Evolutionary conservation across 2,888 invertebrate species (phyloP).

Genomic region (Noctua fimbriata): DNA sequence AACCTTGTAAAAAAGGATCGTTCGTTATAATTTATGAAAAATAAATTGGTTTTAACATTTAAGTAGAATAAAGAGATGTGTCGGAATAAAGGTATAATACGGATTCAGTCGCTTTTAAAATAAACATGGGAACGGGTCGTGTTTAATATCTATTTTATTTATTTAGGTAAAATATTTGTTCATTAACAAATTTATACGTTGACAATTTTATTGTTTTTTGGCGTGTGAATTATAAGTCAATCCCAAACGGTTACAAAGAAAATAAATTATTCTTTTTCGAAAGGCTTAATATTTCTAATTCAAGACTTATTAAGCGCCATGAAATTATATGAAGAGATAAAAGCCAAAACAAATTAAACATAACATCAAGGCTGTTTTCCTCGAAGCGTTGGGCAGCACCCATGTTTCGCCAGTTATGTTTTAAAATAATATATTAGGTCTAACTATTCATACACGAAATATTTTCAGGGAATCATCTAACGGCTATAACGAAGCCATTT

Average conservation of each 20-base stretch:
- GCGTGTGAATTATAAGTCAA: conserved; percentile 7
- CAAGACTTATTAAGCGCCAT: not conserved
- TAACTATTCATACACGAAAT: too few species aligned
- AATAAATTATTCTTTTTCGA: not conserved
- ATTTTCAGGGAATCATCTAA: too few species aligned
- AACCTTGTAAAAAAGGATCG: conserved; percentile 58
- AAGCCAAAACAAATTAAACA: not conserved
- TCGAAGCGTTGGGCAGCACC: not conserved
- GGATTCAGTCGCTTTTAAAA: conserved; percentile 48
- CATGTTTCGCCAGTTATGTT: not conserved
- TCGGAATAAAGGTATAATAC: conserved; percentile 40
- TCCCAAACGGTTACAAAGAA: not conserved
- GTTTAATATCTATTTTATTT: conserved; percentile 43
- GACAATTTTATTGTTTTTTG: conserved; percentile 33
- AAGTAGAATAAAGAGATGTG: conserved; percentile 61
- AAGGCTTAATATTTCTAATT: not conserved
- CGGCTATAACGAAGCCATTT: too few species aligned
- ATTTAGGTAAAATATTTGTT: conserved; percentile 32
- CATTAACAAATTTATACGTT: conserved; percentile 20
- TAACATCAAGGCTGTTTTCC: not conserved
- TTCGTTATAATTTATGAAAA: conserved; percentile 60
- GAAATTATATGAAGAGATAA: not conserved
- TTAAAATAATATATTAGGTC: too few species aligned
- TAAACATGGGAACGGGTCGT: conserved; percentile 42
- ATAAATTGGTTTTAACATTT: conserved; percentile 64